Conservation (phyloP, 2,113 vertebrate species). For the Megalops atlanticus region DNA sequence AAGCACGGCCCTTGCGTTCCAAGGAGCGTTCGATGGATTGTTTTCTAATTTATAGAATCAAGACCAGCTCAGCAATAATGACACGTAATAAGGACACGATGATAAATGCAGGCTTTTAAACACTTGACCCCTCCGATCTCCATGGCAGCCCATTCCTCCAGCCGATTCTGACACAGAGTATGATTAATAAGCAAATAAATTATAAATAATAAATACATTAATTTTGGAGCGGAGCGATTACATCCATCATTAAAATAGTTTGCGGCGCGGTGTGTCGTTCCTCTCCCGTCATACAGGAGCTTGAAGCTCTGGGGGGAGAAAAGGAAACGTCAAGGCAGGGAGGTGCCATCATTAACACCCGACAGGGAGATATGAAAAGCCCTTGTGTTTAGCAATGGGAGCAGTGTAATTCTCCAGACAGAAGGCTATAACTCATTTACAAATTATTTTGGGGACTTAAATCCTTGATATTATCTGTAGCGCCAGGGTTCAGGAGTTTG, state of each 20-base stretch:
- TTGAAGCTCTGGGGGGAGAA: constrained; percentile 20
- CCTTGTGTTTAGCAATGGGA: not conserved
- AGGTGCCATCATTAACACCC: not conserved
- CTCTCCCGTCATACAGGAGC: not conserved
- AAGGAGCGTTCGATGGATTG: constrained; percentile 47
- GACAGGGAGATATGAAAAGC: not conserved
- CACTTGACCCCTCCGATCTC: constrained; percentile 56
- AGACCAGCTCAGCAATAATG: constrained; percentile 60
- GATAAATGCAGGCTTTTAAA: constrained; percentile 70
- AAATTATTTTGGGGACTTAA: constrained; percentile 27
- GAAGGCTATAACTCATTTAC: constrained; percentile 21
- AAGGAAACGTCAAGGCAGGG: not conserved
- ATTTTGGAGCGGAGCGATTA: constrained; percentile 56
- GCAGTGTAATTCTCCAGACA: constrained; percentile 4
- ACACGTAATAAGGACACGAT: constrained; percentile 59
- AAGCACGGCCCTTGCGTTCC: constrained; percentile 34
- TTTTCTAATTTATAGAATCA: constrained; percentile 60
- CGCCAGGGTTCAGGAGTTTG: not conserved
- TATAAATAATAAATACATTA: constrained; percentile 68
- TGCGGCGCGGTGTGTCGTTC: constrained; percentile 28
- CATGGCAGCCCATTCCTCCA: constrained; percentile 51
- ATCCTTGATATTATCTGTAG: not conserved
- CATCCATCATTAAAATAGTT: constrained; percentile 60
- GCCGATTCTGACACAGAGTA: constrained; percentile 47
- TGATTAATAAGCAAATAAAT: constrained; percentile 70